A percentile compares a stretch with the other conserved stretches of the same genome.
Evolutionary conservation across 2,797 vertebrate species (phyloP).

Genomic region (Fistularia tabacaria): DNA sequence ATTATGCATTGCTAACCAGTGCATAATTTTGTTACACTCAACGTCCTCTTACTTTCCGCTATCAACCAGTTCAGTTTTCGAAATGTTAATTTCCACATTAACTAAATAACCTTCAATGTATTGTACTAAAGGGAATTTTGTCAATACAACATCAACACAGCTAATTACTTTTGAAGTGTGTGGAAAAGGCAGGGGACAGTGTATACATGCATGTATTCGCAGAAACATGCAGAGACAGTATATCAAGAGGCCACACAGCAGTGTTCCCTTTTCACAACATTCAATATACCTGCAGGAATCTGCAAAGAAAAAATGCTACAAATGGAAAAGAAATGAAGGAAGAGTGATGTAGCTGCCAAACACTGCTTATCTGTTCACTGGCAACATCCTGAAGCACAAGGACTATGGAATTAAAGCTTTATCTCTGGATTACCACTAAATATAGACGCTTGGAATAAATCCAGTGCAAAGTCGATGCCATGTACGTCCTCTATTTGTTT

Average conservation of each 20-base stretch:
- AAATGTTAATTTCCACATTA: not conserved
- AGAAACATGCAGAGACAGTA: conserved; percentile 22
- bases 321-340: conserved; percentile 5
- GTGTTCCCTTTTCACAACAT: conserved; percentile 6
- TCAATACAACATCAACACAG: conserved; percentile 1
- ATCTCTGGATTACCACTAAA: conserved; percentile 79
- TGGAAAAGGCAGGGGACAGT: conserved; percentile 7
- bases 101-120: conserved; percentile 1
- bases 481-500: conserved; percentile 60
- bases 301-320: conserved; percentile 6
- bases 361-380: conserved; percentile 41
- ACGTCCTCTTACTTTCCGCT: not conserved
- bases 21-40: too few relatives aligned
- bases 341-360: conserved; percentile 23
- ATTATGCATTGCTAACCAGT: too few relatives aligned
- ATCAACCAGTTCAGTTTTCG: not conserved
- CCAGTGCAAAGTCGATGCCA: conserved; percentile 68
- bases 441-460: conserved; percentile 74
- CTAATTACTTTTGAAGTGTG: conserved; percentile 12
- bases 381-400: conserved; percentile 59
- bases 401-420: conserved; percentile 70
- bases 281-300: conserved; percentile 14
- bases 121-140: not conserved
- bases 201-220: conserved; percentile 31
- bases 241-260: conserved; percentile 15